Evolutionary conservation across 2,888 invertebrate species (phyloP).

Genomic region (Caenorhabditis angaria): DNA sequence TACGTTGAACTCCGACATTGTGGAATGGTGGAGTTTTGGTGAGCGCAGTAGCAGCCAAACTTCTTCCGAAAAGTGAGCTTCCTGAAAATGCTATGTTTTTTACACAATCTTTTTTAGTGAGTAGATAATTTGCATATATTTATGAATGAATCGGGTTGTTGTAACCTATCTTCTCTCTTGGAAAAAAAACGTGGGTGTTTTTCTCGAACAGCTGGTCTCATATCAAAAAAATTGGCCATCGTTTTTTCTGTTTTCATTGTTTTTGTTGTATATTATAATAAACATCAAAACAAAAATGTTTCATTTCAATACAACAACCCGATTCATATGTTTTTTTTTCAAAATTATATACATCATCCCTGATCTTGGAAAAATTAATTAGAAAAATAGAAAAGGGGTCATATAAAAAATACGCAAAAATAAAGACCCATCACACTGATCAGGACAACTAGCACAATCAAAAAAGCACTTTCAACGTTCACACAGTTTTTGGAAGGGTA

Average conservation of each 20-base stretch:
- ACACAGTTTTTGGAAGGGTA: neutral
- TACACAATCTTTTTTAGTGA: conserved; percentile 5
- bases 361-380: neutral
- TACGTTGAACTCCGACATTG: conserved; percentile 70
- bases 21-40: conserved; percentile 67
- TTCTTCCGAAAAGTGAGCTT: conserved; percentile 67
- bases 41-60: conserved; percentile 63
- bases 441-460: conserved; percentile 31
- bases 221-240: conserved; percentile 18
- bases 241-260: conserved; percentile 11
- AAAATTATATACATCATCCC: too few species aligned
- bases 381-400: conserved; percentile 7
- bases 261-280: neutral
- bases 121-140: too few species aligned
- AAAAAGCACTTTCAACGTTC: conserved; percentile 30
- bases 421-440: conserved; percentile 43
- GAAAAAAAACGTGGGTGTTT: conserved; percentile 22
- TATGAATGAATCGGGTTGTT: conserved; percentile 11
- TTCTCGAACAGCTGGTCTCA: conserved; percentile 34
- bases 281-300: conserved; percentile 15
- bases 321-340: conserved; percentile 12
- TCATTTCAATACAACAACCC: conserved; percentile 40
- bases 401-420: conserved; percentile 37
- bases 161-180: neutral
- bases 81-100: conserved; percentile 50